Conservation (phyloP, 2,113 vertebrate species). For the Pardalotus punctatus region DNA sequence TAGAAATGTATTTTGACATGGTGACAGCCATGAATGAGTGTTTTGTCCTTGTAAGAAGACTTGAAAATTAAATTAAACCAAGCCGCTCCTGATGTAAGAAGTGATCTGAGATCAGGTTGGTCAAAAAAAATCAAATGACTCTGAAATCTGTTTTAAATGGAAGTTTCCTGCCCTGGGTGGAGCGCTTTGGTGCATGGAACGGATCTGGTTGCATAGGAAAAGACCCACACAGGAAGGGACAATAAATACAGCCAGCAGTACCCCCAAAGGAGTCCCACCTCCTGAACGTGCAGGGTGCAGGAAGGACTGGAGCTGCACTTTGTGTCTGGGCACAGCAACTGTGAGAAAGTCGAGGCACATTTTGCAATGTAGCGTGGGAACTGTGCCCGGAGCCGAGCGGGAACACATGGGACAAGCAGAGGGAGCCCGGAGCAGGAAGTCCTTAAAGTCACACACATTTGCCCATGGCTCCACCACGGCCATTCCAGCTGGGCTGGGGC, state of each 20-base stretch:
- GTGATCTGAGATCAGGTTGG: not conserved
- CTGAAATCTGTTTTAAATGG: not conserved
- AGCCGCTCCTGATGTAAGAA: not conserved
- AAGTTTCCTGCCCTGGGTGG: accelerated
- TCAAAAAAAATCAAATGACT: not conserved
- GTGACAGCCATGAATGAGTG: not conserved
- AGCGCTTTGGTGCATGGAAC: accelerated
- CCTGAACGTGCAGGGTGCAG: not conserved
- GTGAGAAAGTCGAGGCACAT: not conserved
- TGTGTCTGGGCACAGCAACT: not conserved
- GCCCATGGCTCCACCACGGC: not conserved
- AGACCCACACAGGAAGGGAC: not conserved
- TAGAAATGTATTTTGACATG: not conserved
- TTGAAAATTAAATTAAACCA: not conserved
- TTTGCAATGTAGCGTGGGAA: constrained; percentile 50
- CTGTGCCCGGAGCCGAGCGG: not conserved
- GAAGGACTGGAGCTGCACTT: not conserved
- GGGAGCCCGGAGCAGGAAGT: not conserved
- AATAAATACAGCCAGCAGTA: not conserved
- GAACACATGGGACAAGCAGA: not conserved
- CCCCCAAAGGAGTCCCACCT: not conserved
- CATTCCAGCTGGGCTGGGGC: not conserved
- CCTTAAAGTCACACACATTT: not conserved
- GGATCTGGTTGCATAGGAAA: not conserved
- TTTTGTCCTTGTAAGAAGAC: not conserved